A percentile compares a stretch with the other conserved stretches of the same genome.
phyloP scores from a whole-genome alignment of 2,888 invertebrate species.

The Girardia tigrina region DNA sequence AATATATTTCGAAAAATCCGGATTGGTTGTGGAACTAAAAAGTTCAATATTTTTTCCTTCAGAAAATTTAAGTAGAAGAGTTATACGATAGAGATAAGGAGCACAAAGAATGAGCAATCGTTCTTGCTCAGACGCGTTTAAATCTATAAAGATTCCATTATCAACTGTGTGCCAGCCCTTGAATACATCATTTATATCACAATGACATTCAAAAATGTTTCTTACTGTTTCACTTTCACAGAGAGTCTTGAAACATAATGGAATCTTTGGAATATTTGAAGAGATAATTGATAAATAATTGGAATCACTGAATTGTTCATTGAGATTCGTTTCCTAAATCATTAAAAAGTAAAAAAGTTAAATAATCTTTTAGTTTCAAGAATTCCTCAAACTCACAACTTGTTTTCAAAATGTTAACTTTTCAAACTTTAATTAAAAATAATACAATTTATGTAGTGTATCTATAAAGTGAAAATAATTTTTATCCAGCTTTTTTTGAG shows the following conservation, averaged over 20 bases:
- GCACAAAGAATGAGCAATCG: background rate
- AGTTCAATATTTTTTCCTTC: background rate
- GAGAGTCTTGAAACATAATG: background rate
- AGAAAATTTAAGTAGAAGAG: background rate
- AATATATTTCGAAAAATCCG: background rate
- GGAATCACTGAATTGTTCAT: no score
- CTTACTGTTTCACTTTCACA: constrained; percentile 6
- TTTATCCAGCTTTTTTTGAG: no score
- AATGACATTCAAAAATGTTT: background rate
- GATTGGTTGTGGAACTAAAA: background rate
- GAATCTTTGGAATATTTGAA: background rate
- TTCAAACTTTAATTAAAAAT: no score
- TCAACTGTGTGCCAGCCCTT: background rate
- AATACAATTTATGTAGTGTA: no score
- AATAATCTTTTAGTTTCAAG: no score
- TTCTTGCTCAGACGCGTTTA: background rate
- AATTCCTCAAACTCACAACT: no score
- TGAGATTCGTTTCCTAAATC: no score
- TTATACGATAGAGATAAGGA: background rate
- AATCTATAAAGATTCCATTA: background rate
- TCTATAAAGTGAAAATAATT: no score
- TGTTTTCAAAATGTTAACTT: no score
- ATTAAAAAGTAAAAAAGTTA: no score
- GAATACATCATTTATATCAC: background rate
- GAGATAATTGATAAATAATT: no score